Evolutionary conservation across 1,140 invertebrate genomes (phyloP).

Genomic region (Zaprionus capensis): DNA sequence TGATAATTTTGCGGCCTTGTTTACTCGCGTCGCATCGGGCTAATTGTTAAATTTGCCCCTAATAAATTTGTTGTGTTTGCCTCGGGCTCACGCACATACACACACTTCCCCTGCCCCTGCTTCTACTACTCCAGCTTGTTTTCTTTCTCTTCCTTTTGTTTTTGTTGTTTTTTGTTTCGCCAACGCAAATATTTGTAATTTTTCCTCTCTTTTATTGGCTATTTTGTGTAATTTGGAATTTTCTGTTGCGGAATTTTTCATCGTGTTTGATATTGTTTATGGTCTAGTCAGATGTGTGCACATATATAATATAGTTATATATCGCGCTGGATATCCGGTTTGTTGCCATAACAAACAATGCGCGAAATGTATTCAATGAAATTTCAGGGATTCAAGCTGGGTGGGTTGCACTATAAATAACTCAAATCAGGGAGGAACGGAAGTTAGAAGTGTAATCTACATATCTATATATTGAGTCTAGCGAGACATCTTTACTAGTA

Average conservation of each 20-base stretch:
- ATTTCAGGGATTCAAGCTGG: conserved; percentile 1
- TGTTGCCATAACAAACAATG: conserved; percentile 35
- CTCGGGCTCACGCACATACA: conserved; percentile 3
- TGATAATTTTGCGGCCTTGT: conserved; percentile 63
- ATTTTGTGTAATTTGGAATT: conserved; percentile 49
- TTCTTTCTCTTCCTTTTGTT: conserved; percentile 2
- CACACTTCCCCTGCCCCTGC: neutral
- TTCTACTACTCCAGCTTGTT: neutral
- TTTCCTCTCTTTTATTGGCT: conserved; percentile 37
- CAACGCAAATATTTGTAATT: conserved; percentile 49
- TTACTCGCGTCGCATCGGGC: conserved; percentile 43
- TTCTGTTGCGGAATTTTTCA: conserved; percentile 42
- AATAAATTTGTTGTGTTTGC: conserved; percentile 20
- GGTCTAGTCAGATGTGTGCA: conserved; percentile 4
- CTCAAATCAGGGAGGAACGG: neutral
- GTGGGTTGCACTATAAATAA: neutral
- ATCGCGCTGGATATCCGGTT: conserved; percentile 36
- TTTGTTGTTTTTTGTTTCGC: conserved; percentile 20
- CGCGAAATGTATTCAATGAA: neutral
- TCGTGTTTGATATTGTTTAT: conserved; percentile 33
- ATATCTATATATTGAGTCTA: neutral
- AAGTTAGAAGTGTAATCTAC: neutral
- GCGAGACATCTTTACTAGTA: no score
- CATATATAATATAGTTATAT: conserved; percentile 8
- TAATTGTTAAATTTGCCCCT: conserved; percentile 40